Evolutionary conservation across 2,888 invertebrate genomes (phyloP).

Genomic region (Drosophila paracracens): DNA sequence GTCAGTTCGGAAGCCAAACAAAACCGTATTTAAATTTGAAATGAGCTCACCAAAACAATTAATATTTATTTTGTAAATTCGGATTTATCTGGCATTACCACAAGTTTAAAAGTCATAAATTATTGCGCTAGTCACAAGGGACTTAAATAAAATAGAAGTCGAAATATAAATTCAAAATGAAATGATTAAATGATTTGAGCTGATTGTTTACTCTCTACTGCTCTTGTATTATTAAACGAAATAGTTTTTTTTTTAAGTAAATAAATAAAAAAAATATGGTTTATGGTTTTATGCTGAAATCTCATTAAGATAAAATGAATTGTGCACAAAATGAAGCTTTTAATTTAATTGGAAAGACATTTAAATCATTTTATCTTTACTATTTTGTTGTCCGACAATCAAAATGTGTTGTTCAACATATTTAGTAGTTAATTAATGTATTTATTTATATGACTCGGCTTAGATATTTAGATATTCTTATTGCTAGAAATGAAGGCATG

Average conservation of each 20-base stretch:
- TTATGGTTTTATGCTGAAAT: background rate
- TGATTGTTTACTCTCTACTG: background rate
- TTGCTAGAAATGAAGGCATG: background rate
- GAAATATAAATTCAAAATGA: background rate
- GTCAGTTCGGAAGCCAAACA: background rate
- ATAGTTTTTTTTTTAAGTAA: background rate
- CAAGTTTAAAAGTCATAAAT: background rate
- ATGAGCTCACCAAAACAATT: background rate
- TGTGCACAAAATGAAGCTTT: background rate
- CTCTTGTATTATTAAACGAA: background rate
- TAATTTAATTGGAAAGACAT: background rate
- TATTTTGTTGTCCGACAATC: background rate
- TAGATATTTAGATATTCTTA: background rate
- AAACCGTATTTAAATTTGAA: background rate
- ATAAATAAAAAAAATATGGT: background rate
- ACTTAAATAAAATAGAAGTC: background rate
- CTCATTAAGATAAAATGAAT: background rate
- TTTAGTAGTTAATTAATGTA: background rate
- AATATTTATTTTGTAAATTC: background rate
- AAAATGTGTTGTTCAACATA: background rate
- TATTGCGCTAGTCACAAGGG: background rate
- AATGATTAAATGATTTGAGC: background rate
- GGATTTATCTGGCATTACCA: background rate
- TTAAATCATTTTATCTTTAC: background rate
- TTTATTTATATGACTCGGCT: background rate